Percentiles rank a stretch among this genome's conserved stretches.
Evolutionary conservation across 2,888 invertebrate species (phyloP).

Genomic region (Apodemia mormo): DNA sequence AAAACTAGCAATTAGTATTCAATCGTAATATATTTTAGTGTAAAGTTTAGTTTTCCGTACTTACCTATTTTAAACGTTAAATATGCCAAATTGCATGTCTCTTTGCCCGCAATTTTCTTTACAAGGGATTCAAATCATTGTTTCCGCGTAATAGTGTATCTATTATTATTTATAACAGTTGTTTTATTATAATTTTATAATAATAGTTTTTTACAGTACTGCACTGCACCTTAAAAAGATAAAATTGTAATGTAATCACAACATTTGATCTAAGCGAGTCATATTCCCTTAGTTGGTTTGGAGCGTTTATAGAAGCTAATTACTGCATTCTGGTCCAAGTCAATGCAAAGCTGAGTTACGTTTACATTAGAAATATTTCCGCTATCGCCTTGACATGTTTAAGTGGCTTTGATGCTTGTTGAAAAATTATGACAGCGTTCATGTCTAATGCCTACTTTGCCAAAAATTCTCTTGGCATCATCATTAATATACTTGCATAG

Average conservation of each 20-base stretch:
- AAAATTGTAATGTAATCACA: not conserved
- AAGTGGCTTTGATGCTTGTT: not conserved
- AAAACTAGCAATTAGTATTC: no score
- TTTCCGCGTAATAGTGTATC: no score
- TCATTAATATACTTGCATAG: not conserved
- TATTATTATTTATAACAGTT: no score
- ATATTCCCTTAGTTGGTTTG: constrained; percentile 15
- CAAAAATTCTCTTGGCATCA: constrained; percentile 12
- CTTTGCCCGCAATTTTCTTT: no score
- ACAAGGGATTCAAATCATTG: no score
- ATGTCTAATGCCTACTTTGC: constrained; percentile 4
- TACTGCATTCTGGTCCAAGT: constrained; percentile 20
- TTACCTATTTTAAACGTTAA: no score
- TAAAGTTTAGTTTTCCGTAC: no score
- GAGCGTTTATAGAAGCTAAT: constrained; percentile 19
- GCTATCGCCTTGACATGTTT: constrained; percentile 1
- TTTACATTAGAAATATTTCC: not conserved
- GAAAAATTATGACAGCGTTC: constrained; percentile 9
- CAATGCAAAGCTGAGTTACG: constrained; percentile 10
- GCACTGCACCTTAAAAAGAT: not conserved
- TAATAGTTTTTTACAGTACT: not conserved
- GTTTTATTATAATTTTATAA: no score
- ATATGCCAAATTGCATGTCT: no score
- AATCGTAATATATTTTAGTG: no score
- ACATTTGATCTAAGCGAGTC: not conserved